Evolutionary conservation across 2,113 vertebrate genomes (phyloP).

Genomic region (Todiramphus chloris): DNA sequence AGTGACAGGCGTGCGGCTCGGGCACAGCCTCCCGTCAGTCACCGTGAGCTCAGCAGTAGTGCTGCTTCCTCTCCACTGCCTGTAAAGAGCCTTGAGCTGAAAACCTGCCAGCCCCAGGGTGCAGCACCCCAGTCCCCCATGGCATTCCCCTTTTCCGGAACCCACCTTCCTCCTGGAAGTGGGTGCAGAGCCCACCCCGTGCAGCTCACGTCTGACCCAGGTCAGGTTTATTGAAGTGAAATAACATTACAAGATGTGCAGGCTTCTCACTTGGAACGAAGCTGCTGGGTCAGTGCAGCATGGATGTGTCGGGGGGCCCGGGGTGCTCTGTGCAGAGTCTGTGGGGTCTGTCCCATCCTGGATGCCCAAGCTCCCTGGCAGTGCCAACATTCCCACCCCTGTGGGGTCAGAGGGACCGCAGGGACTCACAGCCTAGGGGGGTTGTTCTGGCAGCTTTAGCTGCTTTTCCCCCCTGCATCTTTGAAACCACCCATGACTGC

Average conservation of each 20-base stretch:
- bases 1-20: background rate
- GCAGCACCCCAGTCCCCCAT: fast-evolving
- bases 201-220: background rate
- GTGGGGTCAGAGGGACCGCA: fast-evolving
- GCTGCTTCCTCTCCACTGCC: fast-evolving
- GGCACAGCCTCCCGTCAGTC: background rate
- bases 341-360: background rate
- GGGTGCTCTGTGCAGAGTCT: background rate
- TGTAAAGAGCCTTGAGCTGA: background rate
- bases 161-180: background rate
- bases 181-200: background rate
- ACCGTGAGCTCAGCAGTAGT: background rate
- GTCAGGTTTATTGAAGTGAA: background rate
- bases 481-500: background rate
- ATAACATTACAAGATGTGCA: background rate
- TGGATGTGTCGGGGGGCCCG: fast-evolving
- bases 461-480: background rate
- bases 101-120: fast-evolving
- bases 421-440: background rate
- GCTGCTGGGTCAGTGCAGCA: background rate
- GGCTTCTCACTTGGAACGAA: background rate
- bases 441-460: background rate
- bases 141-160: background rate
- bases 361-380: background rate
- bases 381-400: fast-evolving